A percentile compares a stretch with the other conserved stretches of the same genome.
phyloP scores from a whole-genome alignment of 2,888 invertebrate genomes.

The Ichneumoninae sp. region DNA sequence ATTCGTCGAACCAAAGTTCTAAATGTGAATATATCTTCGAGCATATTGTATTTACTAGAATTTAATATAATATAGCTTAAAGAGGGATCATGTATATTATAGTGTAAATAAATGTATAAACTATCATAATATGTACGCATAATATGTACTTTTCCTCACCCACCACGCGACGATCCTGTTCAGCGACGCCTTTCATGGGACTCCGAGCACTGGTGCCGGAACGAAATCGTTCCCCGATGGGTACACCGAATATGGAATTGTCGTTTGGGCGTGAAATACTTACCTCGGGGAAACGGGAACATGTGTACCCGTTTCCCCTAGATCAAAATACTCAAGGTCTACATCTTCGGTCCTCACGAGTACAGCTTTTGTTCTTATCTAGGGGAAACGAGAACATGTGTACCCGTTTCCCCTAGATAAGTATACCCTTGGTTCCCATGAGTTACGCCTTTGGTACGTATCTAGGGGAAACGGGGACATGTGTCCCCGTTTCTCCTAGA shows the following conservation, averaged over 20 bases:
- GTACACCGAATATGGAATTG: constrained; percentile 37
- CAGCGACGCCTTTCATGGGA: constrained; percentile 26
- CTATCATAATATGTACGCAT: constrained; percentile 33
- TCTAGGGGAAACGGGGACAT: too few species aligned
- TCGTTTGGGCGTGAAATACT: constrained; percentile 17
- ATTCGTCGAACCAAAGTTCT: constrained; percentile 35
- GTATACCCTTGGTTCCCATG: too few species aligned
- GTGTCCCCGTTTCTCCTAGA: too few species aligned
- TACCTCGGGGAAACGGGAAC: too few species aligned
- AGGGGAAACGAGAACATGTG: too few species aligned
- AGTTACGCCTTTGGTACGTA: too few species aligned
- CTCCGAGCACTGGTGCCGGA: neutral
- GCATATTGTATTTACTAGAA: constrained; percentile 63
- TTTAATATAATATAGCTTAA: constrained; percentile 64
- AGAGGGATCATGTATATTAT: constrained; percentile 81
- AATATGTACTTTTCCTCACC: constrained; percentile 23
- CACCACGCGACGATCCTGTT: neutral
- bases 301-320: too few species aligned
- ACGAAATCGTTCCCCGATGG: neutral
- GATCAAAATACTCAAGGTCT: too few species aligned
- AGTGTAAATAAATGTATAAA: constrained; percentile 84
- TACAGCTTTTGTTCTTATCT: too few species aligned
- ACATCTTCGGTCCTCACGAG: too few species aligned
- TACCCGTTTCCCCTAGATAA: too few species aligned
- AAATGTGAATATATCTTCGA: constrained; percentile 58